These are phyloP conservation scores for Eilema caniola DNA, from an alignment of 2,888 invertebrate species.

Conservation along the genomic window DNA sequence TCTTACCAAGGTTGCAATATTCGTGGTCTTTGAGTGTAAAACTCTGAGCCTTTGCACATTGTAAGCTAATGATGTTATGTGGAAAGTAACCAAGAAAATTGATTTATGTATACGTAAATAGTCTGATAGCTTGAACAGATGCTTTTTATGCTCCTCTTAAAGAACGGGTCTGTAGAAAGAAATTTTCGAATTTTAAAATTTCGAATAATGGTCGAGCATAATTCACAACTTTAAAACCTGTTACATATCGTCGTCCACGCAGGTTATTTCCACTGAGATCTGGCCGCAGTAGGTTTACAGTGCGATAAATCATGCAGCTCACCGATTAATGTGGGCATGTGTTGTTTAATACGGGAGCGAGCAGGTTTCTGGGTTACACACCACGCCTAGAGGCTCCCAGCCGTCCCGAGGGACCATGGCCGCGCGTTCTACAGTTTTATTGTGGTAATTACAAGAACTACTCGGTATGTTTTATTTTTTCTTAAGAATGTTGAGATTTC, in stretches of 20 bases:
- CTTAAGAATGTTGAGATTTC: too few relatives aligned
- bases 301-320: constrained; percentile 22
- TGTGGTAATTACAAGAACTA: background rate
- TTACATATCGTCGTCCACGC: constrained; percentile 8
- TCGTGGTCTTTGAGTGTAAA: constrained; percentile 19
- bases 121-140: background rate
- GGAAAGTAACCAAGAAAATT: constrained; percentile 17
- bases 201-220: background rate
- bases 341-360: constrained; percentile 18
- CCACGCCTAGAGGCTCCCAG: constrained; percentile 2
- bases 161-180: too few relatives aligned
- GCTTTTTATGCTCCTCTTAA: too few relatives aligned
- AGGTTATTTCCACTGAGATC: constrained; percentile 12
- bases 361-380: constrained; percentile 26
- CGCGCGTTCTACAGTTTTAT: background rate
- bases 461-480: background rate
- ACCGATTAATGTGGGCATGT: constrained; percentile 18
- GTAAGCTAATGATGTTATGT: constrained; percentile 20
- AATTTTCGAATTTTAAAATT: too few relatives aligned
- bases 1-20: constrained; percentile 19
- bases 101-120: background rate
- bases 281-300: constrained; percentile 17
- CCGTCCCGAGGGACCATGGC: background rate
- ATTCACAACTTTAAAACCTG: background rate
- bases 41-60: constrained; percentile 32